These are phyloP conservation scores for Myrmophylax atrothorax DNA, from an alignment of 2,113 vertebrate genomes.

Conservation along the genomic window DNA sequence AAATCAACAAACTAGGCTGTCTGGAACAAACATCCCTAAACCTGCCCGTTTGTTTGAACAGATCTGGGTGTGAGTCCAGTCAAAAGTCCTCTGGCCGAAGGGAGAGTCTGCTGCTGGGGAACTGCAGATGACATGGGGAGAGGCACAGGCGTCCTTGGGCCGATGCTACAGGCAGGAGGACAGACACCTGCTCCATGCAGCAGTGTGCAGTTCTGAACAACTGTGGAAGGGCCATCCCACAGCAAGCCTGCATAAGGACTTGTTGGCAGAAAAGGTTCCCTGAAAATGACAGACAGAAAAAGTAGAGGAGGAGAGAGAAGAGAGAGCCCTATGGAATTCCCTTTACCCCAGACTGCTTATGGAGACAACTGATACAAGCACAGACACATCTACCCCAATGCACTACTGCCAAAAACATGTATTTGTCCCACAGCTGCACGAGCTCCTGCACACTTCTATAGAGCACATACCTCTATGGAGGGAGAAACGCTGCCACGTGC, in stretches of 20 bases:
- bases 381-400: fast-evolving
- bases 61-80: not conserved
- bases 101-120: not conserved
- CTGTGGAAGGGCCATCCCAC: fast-evolving
- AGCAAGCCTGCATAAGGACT: fast-evolving
- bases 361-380: not conserved
- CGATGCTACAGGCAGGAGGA: not conserved
- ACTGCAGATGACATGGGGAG: not conserved
- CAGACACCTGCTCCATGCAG: not conserved
- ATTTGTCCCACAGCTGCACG: not conserved
- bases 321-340: not conserved
- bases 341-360: not conserved
- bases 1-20: not conserved
- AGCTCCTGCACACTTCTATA: not conserved
- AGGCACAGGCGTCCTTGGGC: not conserved
- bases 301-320: not conserved
- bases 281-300: not conserved
- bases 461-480: not conserved
- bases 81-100: not conserved
- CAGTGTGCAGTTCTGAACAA: fast-evolving
- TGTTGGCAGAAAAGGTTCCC: not conserved
- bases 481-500: fast-evolving
- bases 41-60: not conserved
- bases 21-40: not conserved
- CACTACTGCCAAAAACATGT: not conserved